Base-by-base conservation (phyloP, 2,797 vertebrate species). In the Enoplosus armatus region DNA sequence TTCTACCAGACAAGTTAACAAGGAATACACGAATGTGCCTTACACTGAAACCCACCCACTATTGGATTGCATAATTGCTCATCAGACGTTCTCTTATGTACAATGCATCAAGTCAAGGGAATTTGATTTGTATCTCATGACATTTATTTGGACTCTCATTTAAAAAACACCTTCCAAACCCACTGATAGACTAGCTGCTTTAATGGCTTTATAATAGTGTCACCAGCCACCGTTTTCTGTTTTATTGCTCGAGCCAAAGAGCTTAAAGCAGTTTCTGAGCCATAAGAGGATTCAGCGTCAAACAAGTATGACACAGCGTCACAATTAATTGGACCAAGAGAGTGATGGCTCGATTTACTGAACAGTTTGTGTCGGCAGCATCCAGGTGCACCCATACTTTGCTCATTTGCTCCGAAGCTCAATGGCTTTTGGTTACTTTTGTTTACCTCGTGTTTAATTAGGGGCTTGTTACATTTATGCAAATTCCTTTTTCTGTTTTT, bases 371-470 rank as follows among this genome's bases (percentile, higher is more conserved):
- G 53, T 59, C 26, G 4, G 60, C 56, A 37, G 47, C 62, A 60
- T 59, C 75, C 79, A 72, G 62, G 72, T 69, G 75, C 64, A 68
- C 55, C 65, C 75, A 47, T 43, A 75, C 53, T 8, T 69, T n/a
- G 14, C 81, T 71, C 39, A 60, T 84, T 85, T 76, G 74, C 74
- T 77, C 61, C 1, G 0, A 59, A 72, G 68, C 62, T 77, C 79
- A 37, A 16, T 55, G 47, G 53, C 61, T 77, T 59, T 76, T 27
- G 29, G 67, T 78, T 80, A 35, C 39, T 45, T 73, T 75, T 51
- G 47, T 83, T 89, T 77, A 74, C 67, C 16, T 39, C 8, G 0
- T 63, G 61, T 86, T 86, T 77, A 77, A 87, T 87, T 72, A 73
- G 65, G 14, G 22, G 26, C 73, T 51, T 84, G 53, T 83, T 72